Evolutionary conservation across 2,888 invertebrate genomes (phyloP).

Genomic region (Tanytarsus gracilentus): DNA sequence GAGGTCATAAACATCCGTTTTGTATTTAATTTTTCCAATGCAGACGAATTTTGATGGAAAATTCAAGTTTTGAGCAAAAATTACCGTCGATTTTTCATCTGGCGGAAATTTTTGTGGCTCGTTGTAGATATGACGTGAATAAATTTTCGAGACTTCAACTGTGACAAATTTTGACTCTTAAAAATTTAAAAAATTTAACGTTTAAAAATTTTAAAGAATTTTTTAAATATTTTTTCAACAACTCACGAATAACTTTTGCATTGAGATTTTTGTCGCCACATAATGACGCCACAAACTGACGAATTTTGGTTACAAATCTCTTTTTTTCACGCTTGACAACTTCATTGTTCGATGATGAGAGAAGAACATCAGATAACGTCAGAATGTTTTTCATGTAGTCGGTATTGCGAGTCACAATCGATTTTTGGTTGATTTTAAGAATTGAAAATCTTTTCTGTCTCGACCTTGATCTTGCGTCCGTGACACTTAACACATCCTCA

Average conservation of each 20-base stretch:
- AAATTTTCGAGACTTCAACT: conserved; percentile 11
- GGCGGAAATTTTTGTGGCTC: neutral
- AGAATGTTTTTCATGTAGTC: conserved; percentile 19
- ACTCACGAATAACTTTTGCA: neutral
- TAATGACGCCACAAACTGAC: neutral
- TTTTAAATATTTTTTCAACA: neutral
- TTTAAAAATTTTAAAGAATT: neutral
- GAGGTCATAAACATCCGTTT: neutral
- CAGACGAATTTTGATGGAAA: conserved; percentile 11
- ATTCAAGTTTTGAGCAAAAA: neutral
- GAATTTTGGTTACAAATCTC: conserved; percentile 9
- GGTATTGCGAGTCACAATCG: neutral
- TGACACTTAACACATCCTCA: neutral
- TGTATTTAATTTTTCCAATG: conserved; percentile 8
- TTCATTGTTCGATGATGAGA: neutral
- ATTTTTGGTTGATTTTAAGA: neutral
- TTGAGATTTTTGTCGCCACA: conserved; percentile 5
- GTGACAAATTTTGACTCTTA: neutral
- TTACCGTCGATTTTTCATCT: neutral
- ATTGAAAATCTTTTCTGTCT: too few species aligned
- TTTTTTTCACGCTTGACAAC: neutral
- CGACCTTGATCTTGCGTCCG: neutral
- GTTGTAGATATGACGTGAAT: neutral
- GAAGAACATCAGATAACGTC: conserved; percentile 10
- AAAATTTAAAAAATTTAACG: neutral